Conservation (phyloP, 2,113 vertebrate species). For the Pelvicachromis taeniatus region DNA sequence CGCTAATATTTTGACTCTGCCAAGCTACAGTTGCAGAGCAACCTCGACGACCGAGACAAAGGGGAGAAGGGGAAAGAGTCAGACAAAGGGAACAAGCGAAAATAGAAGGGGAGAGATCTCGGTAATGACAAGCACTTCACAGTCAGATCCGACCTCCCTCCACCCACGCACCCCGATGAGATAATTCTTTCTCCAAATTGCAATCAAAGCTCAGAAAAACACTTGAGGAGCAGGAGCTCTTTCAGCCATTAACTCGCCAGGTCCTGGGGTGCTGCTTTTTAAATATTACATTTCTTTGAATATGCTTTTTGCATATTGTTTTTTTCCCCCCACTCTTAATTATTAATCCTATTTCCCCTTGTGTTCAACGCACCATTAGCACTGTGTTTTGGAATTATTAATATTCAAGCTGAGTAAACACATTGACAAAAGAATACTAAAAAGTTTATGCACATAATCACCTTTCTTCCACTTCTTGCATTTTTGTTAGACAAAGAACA, state of each 20-base stretch:
- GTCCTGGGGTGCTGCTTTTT: constrained; percentile 67
- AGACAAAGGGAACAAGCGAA: constrained; percentile 50
- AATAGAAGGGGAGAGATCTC: constrained; percentile 52
- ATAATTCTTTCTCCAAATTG: constrained; percentile 77
- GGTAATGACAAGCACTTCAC: constrained; percentile 73
- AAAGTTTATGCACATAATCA: constrained; percentile 10
- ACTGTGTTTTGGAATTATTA: constrained; percentile 14
- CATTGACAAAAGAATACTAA: constrained; percentile 8
- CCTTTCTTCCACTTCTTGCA: not conserved
- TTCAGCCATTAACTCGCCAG: constrained; percentile 71
- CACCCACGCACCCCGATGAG: constrained; percentile 67
- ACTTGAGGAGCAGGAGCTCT: constrained; percentile 67
- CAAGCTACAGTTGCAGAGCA: constrained; percentile 17
- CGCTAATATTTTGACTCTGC: constrained; percentile 23
- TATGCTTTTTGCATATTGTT: constrained; percentile 39
- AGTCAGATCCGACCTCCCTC: constrained; percentile 69
- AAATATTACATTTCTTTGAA: constrained; percentile 57
- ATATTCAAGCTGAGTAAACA: constrained; percentile 25
- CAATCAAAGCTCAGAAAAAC: constrained; percentile 78
- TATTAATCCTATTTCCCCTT: constrained; percentile 35
- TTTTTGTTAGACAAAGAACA: not conserved
- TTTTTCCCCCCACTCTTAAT: constrained; percentile 2
- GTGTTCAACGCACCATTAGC: constrained; percentile 7
- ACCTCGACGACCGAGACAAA: constrained; percentile 31
- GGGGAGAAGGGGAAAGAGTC: constrained; percentile 14